A percentile compares a stretch with the other conserved stretches of the same genome.
Evolutionary conservation across 2,113 vertebrate genomes (phyloP).

Genomic region (Cheirogaleus medius): DNA sequence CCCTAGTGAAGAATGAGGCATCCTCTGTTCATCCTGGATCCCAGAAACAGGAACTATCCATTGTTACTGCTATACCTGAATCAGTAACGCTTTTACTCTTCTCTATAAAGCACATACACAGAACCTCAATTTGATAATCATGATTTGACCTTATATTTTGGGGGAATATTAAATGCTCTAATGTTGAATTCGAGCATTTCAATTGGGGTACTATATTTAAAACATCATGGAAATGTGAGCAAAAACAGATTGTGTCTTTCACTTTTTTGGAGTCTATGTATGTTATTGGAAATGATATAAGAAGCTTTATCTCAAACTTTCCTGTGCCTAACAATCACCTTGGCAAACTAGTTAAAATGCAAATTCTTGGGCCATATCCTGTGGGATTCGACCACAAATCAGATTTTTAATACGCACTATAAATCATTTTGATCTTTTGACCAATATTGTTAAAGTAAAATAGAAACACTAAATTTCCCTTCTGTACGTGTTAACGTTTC

Average conservation of each 20-base stretch:
- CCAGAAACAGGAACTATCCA: background rate
- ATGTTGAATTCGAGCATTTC: background rate
- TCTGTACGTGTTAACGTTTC: slow-evolving; percentile 10
- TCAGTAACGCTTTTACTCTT: background rate
- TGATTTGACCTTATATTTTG: background rate
- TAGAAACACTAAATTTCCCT: background rate
- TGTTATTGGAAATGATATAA: background rate
- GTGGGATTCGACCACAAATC: background rate
- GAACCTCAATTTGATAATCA: background rate
- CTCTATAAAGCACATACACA: background rate
- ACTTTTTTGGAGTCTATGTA: background rate
- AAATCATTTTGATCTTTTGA: slow-evolving; percentile 7
- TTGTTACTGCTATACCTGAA: background rate
- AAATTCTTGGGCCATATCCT: background rate
- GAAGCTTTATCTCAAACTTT: background rate
- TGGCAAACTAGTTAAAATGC: background rate
- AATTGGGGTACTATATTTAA: background rate
- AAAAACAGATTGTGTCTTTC: background rate
- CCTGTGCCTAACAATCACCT: background rate
- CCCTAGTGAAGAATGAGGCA: background rate
- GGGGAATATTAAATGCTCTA: background rate
- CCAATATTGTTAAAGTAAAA: slow-evolving; percentile 11
- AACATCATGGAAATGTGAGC: background rate
- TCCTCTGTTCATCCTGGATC: background rate
- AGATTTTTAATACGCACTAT: slow-evolving; percentile 34